A percentile compares a stretch with the other conserved stretches of the same genome.
Conservation (phyloP, 2,888 invertebrate species). For the Melikaiella ostensackeni region DNA sequence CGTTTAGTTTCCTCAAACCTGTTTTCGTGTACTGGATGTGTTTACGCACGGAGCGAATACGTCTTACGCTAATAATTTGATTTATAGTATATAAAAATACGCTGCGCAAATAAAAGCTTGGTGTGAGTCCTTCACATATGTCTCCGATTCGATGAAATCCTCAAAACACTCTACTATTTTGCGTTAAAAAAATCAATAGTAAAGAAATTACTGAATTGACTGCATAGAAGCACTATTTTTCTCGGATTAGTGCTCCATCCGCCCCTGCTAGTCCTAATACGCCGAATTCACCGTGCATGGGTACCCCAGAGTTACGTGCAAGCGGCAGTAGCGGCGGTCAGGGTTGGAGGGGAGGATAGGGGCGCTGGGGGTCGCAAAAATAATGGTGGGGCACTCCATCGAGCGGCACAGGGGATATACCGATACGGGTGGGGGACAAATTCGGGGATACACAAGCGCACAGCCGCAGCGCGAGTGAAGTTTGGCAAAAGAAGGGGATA, state of each 20-base stretch:
- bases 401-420: constrained; percentile 5
- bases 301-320: constrained; percentile 53
- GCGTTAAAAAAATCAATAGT: neutral
- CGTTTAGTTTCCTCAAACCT: no score
- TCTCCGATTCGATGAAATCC: no score
- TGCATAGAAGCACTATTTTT: neutral
- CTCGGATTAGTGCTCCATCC: neutral
- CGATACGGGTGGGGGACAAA: constrained; percentile 25
- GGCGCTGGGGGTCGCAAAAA: constrained; percentile 5
- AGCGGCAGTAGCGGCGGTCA: constrained; percentile 38
- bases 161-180: no score
- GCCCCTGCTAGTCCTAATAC: neutral
- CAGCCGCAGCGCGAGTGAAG: neutral
- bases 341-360: constrained; percentile 5
- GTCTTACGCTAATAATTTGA: no score
- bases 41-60: no score
- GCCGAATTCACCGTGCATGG: neutral
- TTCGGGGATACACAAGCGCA: constrained; percentile 1
- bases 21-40: no score
- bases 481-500: neutral
- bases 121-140: no score
- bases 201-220: neutral
- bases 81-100: no score
- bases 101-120: no score
- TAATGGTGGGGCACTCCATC: neutral